Conservation (phyloP, 35 echinoderm and acorn worm genomes). For the Eucidaris tribuloides region DNA sequence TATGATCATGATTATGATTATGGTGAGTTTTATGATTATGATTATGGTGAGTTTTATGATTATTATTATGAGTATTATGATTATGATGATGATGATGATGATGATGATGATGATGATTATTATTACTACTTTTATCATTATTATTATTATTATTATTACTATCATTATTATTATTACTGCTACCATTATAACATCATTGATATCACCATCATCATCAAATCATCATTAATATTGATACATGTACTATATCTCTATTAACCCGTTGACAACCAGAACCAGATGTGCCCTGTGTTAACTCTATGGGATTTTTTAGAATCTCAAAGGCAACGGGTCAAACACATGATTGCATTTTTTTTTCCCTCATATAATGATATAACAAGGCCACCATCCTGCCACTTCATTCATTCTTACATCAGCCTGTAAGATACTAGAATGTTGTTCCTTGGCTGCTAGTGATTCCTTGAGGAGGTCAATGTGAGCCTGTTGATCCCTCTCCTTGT, state of each 20-base stretch:
- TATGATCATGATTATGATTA: no score
- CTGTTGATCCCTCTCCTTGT: conserved; percentile 82
- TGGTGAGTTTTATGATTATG: no score
- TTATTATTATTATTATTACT: no score
- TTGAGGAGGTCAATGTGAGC: conserved; percentile 93
- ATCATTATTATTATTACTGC: no score
- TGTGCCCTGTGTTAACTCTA: background rate
- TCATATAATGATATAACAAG: background rate
- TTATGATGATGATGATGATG: no score
- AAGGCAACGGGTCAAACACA: background rate
- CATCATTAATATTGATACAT: background rate
- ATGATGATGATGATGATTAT: no score
- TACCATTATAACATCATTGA: no score
- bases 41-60: no score
- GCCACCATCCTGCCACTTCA: background rate
- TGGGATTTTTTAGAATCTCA: background rate
- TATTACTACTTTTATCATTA: no score
- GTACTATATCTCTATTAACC: background rate
- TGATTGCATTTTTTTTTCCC: background rate
- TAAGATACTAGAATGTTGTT: conserved; percentile 94
- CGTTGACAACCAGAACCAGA: background rate
- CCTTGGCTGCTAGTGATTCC: conserved; percentile 92
- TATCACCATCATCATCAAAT: no score
- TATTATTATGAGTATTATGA: no score
- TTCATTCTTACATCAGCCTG: conserved; percentile 94